Conservation (phyloP, 2,113 vertebrate species). For the Apteryx owenii region DNA sequence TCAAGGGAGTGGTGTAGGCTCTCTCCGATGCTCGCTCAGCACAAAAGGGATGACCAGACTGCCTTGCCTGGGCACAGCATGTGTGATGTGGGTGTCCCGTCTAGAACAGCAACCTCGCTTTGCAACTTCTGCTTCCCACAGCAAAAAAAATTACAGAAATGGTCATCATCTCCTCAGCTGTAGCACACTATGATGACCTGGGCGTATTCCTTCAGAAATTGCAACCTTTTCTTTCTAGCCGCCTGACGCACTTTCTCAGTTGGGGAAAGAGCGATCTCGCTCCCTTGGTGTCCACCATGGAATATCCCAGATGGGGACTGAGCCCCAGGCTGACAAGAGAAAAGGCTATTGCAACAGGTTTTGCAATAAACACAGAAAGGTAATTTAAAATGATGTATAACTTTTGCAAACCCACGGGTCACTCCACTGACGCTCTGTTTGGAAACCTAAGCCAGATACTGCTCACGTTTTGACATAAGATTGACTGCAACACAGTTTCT, state of each 20-base stretch:
- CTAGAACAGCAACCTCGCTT: neutral
- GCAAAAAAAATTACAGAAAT: neutral
- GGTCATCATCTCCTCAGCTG: no score
- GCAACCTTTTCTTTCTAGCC: neutral
- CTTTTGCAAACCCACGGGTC: neutral
- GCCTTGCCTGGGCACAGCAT: accelerated
- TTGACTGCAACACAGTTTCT: neutral
- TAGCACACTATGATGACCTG: neutral
- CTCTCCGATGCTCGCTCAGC: accelerated
- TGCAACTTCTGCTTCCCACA: neutral
- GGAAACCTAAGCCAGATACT: neutral
- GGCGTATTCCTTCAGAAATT: neutral
- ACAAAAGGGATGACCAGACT: neutral
- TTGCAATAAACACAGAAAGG: neutral
- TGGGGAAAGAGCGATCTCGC: neutral
- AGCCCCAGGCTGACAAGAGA: neutral
- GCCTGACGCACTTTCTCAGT: neutral
- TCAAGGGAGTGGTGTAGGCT: neutral
- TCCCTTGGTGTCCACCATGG: no score
- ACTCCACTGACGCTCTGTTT: neutral
- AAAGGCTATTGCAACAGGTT: neutral
- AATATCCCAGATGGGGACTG: neutral
- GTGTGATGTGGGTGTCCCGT: neutral
- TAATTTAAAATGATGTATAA: neutral
- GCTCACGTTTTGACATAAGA: neutral